Evolutionary conservation across 2,888 invertebrate genomes (phyloP).

Genomic region (Micropterix aruncella): DNA sequence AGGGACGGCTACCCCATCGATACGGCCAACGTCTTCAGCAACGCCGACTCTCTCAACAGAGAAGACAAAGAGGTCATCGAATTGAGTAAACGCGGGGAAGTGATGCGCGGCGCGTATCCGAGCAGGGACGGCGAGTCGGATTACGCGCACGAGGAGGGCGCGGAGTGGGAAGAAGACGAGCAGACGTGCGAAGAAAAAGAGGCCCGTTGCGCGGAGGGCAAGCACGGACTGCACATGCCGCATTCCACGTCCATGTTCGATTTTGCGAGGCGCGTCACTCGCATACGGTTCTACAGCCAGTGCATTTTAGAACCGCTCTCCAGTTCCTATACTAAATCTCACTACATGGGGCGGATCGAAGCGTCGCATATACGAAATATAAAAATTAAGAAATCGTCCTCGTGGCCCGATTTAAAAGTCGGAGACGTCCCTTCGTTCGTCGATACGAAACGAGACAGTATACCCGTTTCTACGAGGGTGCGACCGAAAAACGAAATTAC

Average conservation of each 20-base stretch:
- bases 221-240: slow-evolving; percentile 42
- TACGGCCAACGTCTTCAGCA: slow-evolving; percentile 17
- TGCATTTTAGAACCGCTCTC: slow-evolving; percentile 31
- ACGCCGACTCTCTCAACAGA: slow-evolving; percentile 16
- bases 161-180: slow-evolving; percentile 9
- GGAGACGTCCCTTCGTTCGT: neutral
- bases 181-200: slow-evolving; percentile 25
- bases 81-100: slow-evolving; percentile 27
- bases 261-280: slow-evolving; percentile 38
- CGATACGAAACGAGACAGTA: neutral
- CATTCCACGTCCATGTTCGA: slow-evolving; percentile 36
- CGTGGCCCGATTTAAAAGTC: slow-evolving; percentile 11
- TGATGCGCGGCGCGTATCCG: slow-evolving; percentile 8
- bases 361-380: slow-evolving; percentile 2
- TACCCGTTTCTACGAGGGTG: slow-evolving; percentile 9
- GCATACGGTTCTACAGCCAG: slow-evolving; percentile 49
- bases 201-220: slow-evolving; percentile 37
- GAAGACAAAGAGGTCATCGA: slow-evolving; percentile 40
- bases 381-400: slow-evolving; percentile 7
- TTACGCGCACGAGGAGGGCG: slow-evolving; percentile 7
- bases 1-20: slow-evolving; percentile 17
- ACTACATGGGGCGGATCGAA: neutral
- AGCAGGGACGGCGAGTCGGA: slow-evolving; percentile 8
- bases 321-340: slow-evolving; percentile 5
- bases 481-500: slow-evolving; percentile 10